Evolutionary conservation across 37 sponge, comb jelly and placozoan genomes (phyloP), one percentile per base, ranked within the genome.

Genomic region (Hormiphora californensis): DNA sequence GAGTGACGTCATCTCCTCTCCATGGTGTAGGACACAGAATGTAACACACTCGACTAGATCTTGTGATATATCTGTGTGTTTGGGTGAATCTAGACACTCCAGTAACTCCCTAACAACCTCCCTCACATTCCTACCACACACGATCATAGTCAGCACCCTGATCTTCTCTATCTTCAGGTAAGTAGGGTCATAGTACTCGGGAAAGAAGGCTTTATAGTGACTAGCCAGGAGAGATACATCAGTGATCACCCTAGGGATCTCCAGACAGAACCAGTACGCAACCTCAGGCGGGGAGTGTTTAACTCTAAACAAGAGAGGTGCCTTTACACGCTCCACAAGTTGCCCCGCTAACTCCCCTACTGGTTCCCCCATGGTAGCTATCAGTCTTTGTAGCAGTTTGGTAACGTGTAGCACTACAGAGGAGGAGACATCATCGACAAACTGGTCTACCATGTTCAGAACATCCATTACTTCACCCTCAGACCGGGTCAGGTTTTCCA

Each of bases 111-210:
- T 19, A n/a, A 73, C 41, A 40, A 73, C 23, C 5, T 39, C 9
- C 30, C 19, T 36, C 39, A 73, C 81, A 73, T 73, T 73, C 4
- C 43, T 73, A 23, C 4, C 38, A 21, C 19, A 43, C n/a, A 73
- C 43, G 8, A 73, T 19, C 7, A 22, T 73, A 4, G 81, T 4
- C 1, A 73, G 44, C 0, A 73, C 46, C 7, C 35, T 43, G 11
- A 73, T n/a, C 23, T 73, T 73, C 43, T 73, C 81, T 40, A 46
- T 46, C 25, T 73, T 73, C 41, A 73, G 38, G 23, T 33, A 73
- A 25, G 81, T 28, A 73, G 81, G 81, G 43, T 73, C 81, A 40
- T 73, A 36, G 35, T 73, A 73, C 9, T 22, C 44, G 5, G 81
- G 81, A 46, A 73, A 73, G 43, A 73, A 73, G 1, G 81, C 43